Base-by-base conservation (phyloP, 1,140 invertebrate species). In the Bombus superbus region DNA sequence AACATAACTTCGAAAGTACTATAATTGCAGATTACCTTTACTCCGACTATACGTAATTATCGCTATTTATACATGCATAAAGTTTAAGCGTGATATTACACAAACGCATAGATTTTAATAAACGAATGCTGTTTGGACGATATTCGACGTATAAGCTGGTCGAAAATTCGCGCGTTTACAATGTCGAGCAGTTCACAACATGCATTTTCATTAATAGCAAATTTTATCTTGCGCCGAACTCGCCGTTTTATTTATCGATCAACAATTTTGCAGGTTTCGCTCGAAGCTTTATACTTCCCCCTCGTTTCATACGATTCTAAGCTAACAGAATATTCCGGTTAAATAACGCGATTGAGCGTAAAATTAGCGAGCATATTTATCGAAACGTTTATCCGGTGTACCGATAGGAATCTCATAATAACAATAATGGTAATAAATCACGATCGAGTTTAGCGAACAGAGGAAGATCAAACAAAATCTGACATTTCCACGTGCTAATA, bases 141-240 rank as follows among this genome's bases (percentile, higher is more conserved):
- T 40, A 25, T 25, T 69, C 68, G 35, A 47, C 9, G 42, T 2
- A 47, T 22, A 73, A 47, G n/a, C 40, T n/a, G n/a, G 6, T 32
- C 0, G 72, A 73, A 73, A 73, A 69, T 69, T 69, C 10, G 32
- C 42, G 28, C 72, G 28, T n/a, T 72, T 68, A 68, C 66, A 68
- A 68, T 38, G 35, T 22, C 66, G 18, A n/a, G 25, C 25, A 40
- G 38, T 18, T n/a, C 11, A 1, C n/a, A n/a, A 32, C n/a, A 53
- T 74, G n/a, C 40, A 53, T 74, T 74, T 74, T 74, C 42, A 74
- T 74, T 47, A 73, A 25, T 42, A n/a, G 13, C 22, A 53, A 74
- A 74, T 32, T 74, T 74, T 75, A 57, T 75, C 47, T 57, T 53
- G 5, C 13, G 38, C 11, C n/a, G 3, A 18, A 47, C 40, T 32